These are phyloP conservation scores for Hypomecis punctinalis DNA, from an alignment of 2,888 invertebrate species.

Conservation along the genomic window DNA sequence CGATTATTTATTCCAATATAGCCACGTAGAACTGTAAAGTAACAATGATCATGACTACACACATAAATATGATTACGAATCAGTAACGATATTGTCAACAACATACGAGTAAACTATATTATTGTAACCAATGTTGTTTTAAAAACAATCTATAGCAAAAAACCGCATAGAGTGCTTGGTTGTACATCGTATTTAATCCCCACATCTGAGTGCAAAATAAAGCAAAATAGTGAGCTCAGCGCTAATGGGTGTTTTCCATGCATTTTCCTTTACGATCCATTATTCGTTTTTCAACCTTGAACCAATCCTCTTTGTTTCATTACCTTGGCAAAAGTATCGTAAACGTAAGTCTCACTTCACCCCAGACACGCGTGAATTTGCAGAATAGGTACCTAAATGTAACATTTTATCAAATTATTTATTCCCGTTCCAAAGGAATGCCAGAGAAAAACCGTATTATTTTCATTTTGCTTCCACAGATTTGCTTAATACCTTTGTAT, in stretches of 20 bases:
- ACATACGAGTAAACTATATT: too few species aligned
- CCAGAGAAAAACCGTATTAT: conserved; percentile 33
- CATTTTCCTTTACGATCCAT: conserved; percentile 49
- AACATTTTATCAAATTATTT: conserved; percentile 36
- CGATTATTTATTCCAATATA: too few species aligned
- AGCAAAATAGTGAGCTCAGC: conserved; percentile 54
- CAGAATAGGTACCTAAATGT: conserved; percentile 32
- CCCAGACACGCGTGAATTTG: conserved; percentile 15
- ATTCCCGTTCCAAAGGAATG: conserved; percentile 24
- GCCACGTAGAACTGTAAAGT: too few species aligned
- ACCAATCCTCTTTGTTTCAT: conserved; percentile 25
- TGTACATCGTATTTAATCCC: conserved; percentile 5
- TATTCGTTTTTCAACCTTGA: conserved; percentile 17
- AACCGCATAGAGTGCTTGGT: background rate
- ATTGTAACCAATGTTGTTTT: background rate
- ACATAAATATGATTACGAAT: too few species aligned
- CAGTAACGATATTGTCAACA: too few species aligned
- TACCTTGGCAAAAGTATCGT: conserved; percentile 16
- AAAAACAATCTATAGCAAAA: background rate
- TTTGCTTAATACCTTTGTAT: conserved; percentile 34
- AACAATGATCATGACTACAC: too few species aligned
- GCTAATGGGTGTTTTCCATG: conserved; percentile 55
- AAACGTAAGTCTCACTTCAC: conserved; percentile 10
- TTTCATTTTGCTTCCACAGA: conserved; percentile 32
- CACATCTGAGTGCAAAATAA: conserved; percentile 21